These are phyloP conservation scores for Drosophila pectinifera DNA, from an alignment of 1,140 invertebrate species.

Conservation along the genomic window DNA sequence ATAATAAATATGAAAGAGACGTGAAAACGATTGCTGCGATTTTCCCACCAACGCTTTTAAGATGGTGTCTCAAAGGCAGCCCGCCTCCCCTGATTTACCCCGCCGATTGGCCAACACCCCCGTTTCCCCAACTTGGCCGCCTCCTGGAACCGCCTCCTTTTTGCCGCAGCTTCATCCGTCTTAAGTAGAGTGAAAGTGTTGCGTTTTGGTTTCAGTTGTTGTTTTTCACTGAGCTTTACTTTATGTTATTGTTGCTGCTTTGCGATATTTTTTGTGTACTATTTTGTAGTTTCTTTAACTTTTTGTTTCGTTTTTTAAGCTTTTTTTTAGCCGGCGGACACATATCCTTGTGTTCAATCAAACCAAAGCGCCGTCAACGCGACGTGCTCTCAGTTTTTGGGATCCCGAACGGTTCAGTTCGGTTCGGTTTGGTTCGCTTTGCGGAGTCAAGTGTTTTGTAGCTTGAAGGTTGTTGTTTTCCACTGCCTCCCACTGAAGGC, in stretches of 20 bases:
- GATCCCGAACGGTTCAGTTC: constrained; percentile 13
- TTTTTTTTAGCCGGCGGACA: constrained; percentile 66
- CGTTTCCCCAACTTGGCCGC: neutral
- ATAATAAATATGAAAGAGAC: constrained; percentile 63
- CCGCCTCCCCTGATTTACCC: constrained; percentile 21
- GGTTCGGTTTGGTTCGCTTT: constrained; percentile 37
- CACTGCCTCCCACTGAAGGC: constrained; percentile 67
- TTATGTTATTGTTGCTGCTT: constrained; percentile 51
- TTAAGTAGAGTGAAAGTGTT: constrained; percentile 84
- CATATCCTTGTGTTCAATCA: constrained; percentile 84
- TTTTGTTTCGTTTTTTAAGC: constrained; percentile 21
- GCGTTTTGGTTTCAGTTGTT: constrained; percentile 73
- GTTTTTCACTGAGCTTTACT: constrained; percentile 18
- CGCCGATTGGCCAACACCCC: neutral
- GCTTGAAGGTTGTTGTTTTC: constrained; percentile 81
- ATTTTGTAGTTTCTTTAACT: constrained; percentile 13
- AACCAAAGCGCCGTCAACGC: constrained; percentile 80
- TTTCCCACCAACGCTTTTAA: constrained; percentile 75
- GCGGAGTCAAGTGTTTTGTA: constrained; percentile 78
- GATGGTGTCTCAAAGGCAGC: constrained; percentile 67
- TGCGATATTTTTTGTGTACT: constrained; percentile 63
- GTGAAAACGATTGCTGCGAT: constrained; percentile 69
- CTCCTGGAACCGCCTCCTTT: constrained; percentile 12
- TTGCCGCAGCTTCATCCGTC: constrained; percentile 63
- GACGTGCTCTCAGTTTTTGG: constrained; percentile 21